A percentile compares a stretch with the other conserved stretches of the same genome.
phyloP scores from a whole-genome alignment of 2,888 invertebrate genomes.

The Troides helena region DNA sequence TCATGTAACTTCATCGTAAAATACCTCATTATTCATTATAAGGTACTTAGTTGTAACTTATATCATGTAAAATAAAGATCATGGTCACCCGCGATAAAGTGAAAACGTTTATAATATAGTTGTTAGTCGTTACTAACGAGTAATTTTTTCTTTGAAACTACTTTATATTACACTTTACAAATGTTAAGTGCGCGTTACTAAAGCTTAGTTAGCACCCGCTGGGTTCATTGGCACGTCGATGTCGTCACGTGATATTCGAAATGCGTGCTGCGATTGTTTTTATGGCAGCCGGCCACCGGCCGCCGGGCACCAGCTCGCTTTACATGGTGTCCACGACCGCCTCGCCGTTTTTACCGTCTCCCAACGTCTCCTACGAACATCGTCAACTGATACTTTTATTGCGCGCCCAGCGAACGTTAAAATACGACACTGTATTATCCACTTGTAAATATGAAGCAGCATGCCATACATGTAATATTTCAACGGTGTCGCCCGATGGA shows the following conservation, averaged over 20 bases:
- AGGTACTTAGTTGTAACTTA: too few species aligned
- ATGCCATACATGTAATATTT: neutral
- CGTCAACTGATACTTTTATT: conserved; percentile 9
- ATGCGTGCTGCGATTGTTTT: conserved; percentile 61
- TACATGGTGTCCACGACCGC: conserved; percentile 24
- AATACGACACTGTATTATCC: neutral
- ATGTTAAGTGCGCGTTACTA: too few species aligned
- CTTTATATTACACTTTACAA: too few species aligned
- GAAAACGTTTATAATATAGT: too few species aligned
- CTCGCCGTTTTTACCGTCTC: conserved; percentile 55
- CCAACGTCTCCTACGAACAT: conserved; percentile 3
- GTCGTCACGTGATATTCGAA: conserved; percentile 57
- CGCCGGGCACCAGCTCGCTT: conserved; percentile 47
- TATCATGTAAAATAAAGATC: too few species aligned
- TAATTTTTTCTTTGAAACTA: too few species aligned
- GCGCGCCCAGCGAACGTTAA: neutral
- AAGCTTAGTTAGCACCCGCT: conserved; percentile 38
- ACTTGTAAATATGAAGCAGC: neutral
- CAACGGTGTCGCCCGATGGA: neutral
- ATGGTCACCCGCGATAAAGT: too few species aligned
- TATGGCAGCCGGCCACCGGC: conserved; percentile 46
- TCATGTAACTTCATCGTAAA: too few species aligned
- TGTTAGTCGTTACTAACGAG: too few species aligned
- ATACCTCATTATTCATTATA: too few species aligned
- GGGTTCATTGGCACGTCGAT: conserved; percentile 49